phyloP scores from a whole-genome alignment of 2,113 vertebrate genomes.

The Pelmatolapia mariae region DNA sequence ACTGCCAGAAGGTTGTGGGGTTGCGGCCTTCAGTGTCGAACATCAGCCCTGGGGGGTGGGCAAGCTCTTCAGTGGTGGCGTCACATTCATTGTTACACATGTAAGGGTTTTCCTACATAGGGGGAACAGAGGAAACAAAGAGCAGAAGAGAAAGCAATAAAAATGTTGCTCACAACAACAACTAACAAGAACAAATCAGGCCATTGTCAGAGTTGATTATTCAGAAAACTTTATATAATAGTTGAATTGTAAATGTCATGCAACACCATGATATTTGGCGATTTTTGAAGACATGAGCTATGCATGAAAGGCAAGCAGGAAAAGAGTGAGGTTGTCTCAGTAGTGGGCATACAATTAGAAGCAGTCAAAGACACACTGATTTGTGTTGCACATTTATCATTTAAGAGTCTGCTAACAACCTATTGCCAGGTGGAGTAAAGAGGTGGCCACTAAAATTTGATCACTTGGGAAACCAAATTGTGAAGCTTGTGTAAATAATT shows the following conservation, averaged over 20 bases:
- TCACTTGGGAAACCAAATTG: background rate
- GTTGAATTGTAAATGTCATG: background rate
- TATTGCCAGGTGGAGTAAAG: background rate
- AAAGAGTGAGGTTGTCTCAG: background rate
- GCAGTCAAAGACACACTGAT: background rate
- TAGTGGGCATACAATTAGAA: background rate
- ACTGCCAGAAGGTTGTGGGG: constrained; percentile 98
- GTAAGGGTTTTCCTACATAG: constrained; percentile 91
- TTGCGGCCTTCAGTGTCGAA: constrained; percentile 95
- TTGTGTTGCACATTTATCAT: constrained; percentile 24
- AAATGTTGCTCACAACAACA: background rate
- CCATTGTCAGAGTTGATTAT: background rate
- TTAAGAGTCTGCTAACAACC: background rate
- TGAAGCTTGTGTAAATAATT: background rate
- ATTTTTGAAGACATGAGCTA: background rate
- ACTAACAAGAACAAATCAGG: background rate
- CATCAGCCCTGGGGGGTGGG: constrained; percentile 95
- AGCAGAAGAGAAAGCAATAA: background rate
- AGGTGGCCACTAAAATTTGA: background rate
- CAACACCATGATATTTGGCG: background rate
- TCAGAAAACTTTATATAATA: background rate
- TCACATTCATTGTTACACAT: constrained; percentile 99
- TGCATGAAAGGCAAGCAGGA: background rate
- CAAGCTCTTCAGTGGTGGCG: constrained; percentile 88
- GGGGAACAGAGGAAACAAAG: constrained; percentile 33